These are phyloP conservation scores for Torymus texanus DNA, from an alignment of 2,888 invertebrate genomes.

Conservation along the genomic window DNA sequence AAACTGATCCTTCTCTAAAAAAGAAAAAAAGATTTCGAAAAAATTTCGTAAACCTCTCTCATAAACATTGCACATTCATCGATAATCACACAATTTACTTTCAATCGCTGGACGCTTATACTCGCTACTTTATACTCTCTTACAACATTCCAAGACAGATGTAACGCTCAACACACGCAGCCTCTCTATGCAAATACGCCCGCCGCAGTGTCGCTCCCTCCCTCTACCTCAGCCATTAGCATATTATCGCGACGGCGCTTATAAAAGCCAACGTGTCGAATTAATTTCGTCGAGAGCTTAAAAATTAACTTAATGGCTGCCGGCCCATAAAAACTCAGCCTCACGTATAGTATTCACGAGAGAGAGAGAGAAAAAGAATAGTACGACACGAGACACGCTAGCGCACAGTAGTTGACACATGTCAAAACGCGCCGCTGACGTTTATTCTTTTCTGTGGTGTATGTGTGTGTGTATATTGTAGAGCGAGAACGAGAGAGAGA, in stretches of 20 bases:
- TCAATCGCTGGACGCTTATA: too few relatives aligned
- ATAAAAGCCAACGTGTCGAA: constrained; percentile 56
- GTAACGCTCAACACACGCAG: too few relatives aligned
- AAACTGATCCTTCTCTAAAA: too few relatives aligned
- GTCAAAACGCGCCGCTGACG: constrained; percentile 36
- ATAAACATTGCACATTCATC: too few relatives aligned
- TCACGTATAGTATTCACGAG: background rate
- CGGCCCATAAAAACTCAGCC: constrained; percentile 33
- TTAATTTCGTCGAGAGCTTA: constrained; percentile 45
- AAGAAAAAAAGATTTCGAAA: too few relatives aligned
- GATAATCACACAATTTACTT: too few relatives aligned
- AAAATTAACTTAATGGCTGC: constrained; percentile 20
- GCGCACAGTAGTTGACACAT: constrained; percentile 20
- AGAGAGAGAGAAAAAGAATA: constrained; percentile 4
- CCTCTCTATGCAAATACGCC: too few relatives aligned
- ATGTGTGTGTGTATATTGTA: background rate
- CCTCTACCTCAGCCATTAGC: constrained; percentile 2
- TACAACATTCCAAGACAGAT: too few relatives aligned
- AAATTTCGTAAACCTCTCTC: too few relatives aligned
- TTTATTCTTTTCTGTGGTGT: constrained; percentile 44
- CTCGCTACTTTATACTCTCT: too few relatives aligned
- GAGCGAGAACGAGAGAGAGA: background rate
- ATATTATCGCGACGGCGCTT: constrained; percentile 34
- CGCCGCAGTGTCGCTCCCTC: too few relatives aligned
- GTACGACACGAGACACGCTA: background rate